Evolutionary conservation across 2,113 vertebrate genomes (phyloP).

Genomic region (Sceloporus tristichus): DNA sequence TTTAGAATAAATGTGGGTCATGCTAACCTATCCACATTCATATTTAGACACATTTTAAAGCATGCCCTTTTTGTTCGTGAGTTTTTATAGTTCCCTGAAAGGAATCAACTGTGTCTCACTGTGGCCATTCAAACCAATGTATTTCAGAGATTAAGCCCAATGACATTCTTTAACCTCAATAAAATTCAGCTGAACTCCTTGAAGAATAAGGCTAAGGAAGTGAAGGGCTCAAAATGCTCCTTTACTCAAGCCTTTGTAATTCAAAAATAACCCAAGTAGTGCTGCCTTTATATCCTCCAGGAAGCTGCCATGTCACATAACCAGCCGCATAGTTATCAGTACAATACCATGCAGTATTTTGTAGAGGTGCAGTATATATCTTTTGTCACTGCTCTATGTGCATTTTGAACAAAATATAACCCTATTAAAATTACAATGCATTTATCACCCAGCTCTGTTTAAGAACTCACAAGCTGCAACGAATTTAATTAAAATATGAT

Average conservation of each 20-base stretch:
- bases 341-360: constrained; percentile 41
- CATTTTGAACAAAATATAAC: constrained; percentile 71
- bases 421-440: constrained; percentile 72
- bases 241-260: neutral
- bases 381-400: constrained; percentile 45
- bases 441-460: constrained; percentile 74
- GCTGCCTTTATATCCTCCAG: neutral
- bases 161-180: constrained; percentile 6
- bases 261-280: constrained; percentile 18
- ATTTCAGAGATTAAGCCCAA: neutral
- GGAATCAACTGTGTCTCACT: neutral
- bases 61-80: neutral
- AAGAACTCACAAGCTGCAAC: constrained; percentile 66
- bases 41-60: neutral
- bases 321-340: constrained; percentile 53
- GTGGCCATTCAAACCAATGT: constrained; percentile 3
- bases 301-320: constrained; percentile 10
- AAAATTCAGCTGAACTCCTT: neutral
- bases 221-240: neutral
- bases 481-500: constrained; percentile 84
- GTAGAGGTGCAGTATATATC: constrained; percentile 48
- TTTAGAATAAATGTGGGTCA: neutral
- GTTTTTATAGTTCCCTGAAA: neutral
- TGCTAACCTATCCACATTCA: neutral
- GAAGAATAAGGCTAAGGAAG: neutral